phyloP scores from a whole-genome alignment of 1,140 invertebrate species.

The Riptortus pedestris region DNA sequence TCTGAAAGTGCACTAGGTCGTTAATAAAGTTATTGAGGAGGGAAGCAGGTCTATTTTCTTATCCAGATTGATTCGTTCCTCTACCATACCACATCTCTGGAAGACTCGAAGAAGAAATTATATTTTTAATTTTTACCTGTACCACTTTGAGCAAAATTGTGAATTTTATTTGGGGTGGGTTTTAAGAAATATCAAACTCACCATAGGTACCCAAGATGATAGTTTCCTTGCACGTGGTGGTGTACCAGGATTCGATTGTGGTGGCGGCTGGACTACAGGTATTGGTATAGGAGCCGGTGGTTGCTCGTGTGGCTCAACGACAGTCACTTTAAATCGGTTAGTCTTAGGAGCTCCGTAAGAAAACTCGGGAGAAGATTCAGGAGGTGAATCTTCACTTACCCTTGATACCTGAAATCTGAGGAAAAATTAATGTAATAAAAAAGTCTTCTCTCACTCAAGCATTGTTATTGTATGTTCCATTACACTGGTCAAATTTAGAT shows the following conservation, averaged over 20 bases:
- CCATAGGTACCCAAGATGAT: constrained; percentile 18
- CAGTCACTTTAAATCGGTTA: constrained; percentile 26
- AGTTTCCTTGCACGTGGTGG: constrained; percentile 20
- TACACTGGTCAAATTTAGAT: too few relatives aligned
- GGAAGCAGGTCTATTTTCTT: too few relatives aligned
- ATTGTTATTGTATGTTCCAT: not conserved
- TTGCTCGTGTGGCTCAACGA: constrained; percentile 21
- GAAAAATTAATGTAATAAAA: not conserved
- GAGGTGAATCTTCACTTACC: constrained; percentile 26
- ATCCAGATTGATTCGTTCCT: too few relatives aligned
- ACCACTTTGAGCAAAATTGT: too few relatives aligned
- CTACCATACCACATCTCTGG: too few relatives aligned
- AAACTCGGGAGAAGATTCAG: constrained; percentile 3
- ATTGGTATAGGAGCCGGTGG: not conserved
- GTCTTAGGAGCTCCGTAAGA: not conserved
- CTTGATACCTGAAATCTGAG: constrained; percentile 31
- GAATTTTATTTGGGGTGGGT: too few relatives aligned
- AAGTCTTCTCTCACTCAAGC: too few relatives aligned
- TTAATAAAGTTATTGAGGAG: too few relatives aligned
- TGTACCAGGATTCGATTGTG: constrained; percentile 3
- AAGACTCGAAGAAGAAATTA: too few relatives aligned
- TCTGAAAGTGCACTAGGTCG: too few relatives aligned
- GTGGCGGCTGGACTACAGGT: constrained; percentile 5
- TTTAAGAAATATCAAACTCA: too few relatives aligned
- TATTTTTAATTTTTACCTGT: too few relatives aligned